A percentile compares a stretch with the other conserved stretches of the same genome.
phyloP scores from a whole-genome alignment of 2,113 vertebrate genomes.

The Mus pahari region DNA sequence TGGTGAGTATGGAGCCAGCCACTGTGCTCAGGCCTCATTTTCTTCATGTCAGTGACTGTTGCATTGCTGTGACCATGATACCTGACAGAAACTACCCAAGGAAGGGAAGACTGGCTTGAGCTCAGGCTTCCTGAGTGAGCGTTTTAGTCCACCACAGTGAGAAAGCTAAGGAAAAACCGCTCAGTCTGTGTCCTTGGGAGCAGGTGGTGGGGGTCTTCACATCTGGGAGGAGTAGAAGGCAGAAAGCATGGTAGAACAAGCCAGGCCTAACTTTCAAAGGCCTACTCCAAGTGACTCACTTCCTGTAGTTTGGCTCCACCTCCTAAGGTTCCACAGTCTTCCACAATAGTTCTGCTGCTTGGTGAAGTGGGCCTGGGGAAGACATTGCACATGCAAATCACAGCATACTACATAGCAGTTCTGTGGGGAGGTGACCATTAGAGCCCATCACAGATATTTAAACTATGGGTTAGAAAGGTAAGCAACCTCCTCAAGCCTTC shows the following conservation, averaged over 20 bases:
- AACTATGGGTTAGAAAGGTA: background rate
- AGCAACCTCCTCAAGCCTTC: background rate
- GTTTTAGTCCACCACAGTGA: background rate
- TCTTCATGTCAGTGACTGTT: background rate
- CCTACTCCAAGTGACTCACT: too few species aligned
- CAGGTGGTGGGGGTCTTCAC: background rate
- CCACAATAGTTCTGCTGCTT: background rate
- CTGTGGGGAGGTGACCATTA: background rate
- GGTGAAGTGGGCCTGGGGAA: background rate
- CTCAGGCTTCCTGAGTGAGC: background rate
- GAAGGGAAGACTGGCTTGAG: background rate
- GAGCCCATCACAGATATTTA: background rate
- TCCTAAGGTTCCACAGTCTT: background rate
- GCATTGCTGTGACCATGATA: background rate
- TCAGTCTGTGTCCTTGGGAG: too few species aligned
- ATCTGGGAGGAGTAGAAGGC: background rate
- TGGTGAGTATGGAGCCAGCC: background rate
- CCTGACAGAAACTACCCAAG: background rate
- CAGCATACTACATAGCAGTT: background rate
- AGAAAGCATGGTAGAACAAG: background rate
- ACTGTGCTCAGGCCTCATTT: background rate
- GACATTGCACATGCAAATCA: background rate
- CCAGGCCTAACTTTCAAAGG: background rate
- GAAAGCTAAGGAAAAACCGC: background rate
- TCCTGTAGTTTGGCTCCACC: background rate